A percentile compares a stretch with the other conserved stretches of the same genome.
Conservation (phyloP, 2,797 vertebrate genomes). For the Scolopax rusticola region DNA sequence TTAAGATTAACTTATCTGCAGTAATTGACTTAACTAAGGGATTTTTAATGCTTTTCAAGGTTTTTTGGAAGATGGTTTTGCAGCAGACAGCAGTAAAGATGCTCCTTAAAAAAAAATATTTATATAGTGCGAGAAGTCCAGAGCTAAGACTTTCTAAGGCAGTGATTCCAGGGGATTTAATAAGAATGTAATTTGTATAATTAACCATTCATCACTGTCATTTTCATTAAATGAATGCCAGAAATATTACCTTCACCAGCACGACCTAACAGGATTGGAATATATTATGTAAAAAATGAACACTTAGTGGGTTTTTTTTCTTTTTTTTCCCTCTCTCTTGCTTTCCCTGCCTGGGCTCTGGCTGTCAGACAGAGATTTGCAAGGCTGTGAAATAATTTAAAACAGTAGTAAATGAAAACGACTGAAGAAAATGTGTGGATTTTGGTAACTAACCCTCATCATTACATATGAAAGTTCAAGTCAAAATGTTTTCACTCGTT, state of each 20-base stretch:
- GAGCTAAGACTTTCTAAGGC: slow-evolving; percentile 80
- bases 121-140: slow-evolving; percentile 73
- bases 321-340: background rate
- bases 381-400: slow-evolving; percentile 77
- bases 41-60: slow-evolving; percentile 81
- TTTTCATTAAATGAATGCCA: slow-evolving; percentile 85
- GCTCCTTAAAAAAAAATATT: slow-evolving; percentile 46
- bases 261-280: slow-evolving; percentile 83
- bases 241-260: slow-evolving; percentile 83
- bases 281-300: slow-evolving; percentile 81
- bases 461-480: slow-evolving; percentile 68
- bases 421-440: slow-evolving; percentile 70
- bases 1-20: slow-evolving; percentile 81
- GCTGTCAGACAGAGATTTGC: slow-evolving; percentile 78
- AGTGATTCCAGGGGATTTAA: slow-evolving; percentile 83
- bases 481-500: slow-evolving; percentile 73
- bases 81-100: slow-evolving; percentile 73
- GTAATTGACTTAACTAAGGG: slow-evolving; percentile 83
- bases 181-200: slow-evolving; percentile 87
- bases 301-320: slow-evolving; percentile 31
- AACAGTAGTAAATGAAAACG: slow-evolving; percentile 76
- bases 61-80: slow-evolving; percentile 72
- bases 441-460: slow-evolving; percentile 72
- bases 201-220: slow-evolving; percentile 88
- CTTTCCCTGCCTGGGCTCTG: slow-evolving; percentile 42